phyloP scores from a whole-genome alignment of 2,888 invertebrate species.

The Spialia ferax region DNA sequence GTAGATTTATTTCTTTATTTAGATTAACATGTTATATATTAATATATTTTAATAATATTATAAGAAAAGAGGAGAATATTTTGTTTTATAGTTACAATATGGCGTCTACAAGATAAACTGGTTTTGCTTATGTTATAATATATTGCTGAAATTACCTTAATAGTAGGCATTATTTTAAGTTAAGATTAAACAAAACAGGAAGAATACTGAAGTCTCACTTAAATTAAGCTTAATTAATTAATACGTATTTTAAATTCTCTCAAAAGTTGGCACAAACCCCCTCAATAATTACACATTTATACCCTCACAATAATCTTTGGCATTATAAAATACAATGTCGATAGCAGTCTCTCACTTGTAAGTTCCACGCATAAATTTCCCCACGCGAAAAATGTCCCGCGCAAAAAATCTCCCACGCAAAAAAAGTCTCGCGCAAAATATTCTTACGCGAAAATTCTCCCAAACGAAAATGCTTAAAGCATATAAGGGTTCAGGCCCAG shows the following conservation, averaged over 20 bases:
- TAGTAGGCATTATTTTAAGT: slow-evolving; percentile 45
- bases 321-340: slow-evolving; percentile 28
- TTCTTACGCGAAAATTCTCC: no score
- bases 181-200: slow-evolving; percentile 52
- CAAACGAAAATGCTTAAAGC: no score
- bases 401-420: no score
- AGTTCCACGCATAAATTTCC: background rate
- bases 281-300: slow-evolving; percentile 33
- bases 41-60: background rate
- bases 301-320: slow-evolving; percentile 37
- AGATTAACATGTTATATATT: background rate
- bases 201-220: slow-evolving; percentile 67
- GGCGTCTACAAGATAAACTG: slow-evolving; percentile 42
- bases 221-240: slow-evolving; percentile 44
- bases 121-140: slow-evolving; percentile 36
- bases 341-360: background rate
- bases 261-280: slow-evolving; percentile 57
- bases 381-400: background rate
- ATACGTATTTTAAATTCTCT: slow-evolving; percentile 76
- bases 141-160: slow-evolving; percentile 60
- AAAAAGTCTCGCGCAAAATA: no score
- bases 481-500: background rate
- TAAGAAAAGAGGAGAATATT: slow-evolving; percentile 39
- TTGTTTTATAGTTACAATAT: slow-evolving; percentile 36
- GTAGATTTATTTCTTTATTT: slow-evolving; percentile 27